A percentile compares a stretch with the other conserved stretches of the same genome.
Evolutionary conservation across 2,797 vertebrate species (phyloP).

Genomic region (Leuciscus waleckii): DNA sequence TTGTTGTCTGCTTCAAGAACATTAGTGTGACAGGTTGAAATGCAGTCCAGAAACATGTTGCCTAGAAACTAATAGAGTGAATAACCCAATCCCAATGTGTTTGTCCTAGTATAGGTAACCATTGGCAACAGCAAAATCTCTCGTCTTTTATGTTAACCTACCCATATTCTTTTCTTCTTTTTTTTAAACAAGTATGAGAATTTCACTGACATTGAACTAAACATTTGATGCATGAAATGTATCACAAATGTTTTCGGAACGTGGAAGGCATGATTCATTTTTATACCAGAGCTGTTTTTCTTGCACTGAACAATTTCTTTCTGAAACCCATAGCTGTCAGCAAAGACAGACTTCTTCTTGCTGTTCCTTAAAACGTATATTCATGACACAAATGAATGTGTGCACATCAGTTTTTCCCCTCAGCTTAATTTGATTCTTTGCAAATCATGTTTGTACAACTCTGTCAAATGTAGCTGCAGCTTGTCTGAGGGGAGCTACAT

Average conservation of each 20-base stretch:
- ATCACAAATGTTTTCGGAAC: background rate
- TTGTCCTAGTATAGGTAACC: conserved; percentile 65
- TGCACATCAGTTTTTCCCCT: background rate
- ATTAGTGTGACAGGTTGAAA: conserved; percentile 64
- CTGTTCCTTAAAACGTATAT: background rate
- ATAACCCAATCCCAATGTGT: conserved; percentile 62
- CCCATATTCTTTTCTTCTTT: conserved; percentile 36
- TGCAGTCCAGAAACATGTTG: conserved; percentile 63
- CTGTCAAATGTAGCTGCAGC: background rate
- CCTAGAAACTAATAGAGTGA: conserved; percentile 63
- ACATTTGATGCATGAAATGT: conserved; percentile 34
- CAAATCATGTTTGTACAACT: background rate
- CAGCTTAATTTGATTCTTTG: background rate
- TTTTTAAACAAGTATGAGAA: conserved; percentile 42
- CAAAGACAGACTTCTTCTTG: background rate
- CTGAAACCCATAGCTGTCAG: conserved; percentile 2
- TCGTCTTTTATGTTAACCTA: conserved; percentile 53
- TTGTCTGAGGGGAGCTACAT: conserved; percentile 21
- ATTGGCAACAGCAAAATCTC: conserved; percentile 62
- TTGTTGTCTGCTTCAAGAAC: conserved; percentile 59
- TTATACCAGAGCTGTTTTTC: background rate
- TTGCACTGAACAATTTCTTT: background rate
- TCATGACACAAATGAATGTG: background rate
- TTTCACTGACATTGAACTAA: conserved; percentile 45
- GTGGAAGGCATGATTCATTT: conserved; percentile 2